Evolutionary conservation across 2,797 vertebrate genomes (phyloP).

Genomic region (Acomys russatus): DNA sequence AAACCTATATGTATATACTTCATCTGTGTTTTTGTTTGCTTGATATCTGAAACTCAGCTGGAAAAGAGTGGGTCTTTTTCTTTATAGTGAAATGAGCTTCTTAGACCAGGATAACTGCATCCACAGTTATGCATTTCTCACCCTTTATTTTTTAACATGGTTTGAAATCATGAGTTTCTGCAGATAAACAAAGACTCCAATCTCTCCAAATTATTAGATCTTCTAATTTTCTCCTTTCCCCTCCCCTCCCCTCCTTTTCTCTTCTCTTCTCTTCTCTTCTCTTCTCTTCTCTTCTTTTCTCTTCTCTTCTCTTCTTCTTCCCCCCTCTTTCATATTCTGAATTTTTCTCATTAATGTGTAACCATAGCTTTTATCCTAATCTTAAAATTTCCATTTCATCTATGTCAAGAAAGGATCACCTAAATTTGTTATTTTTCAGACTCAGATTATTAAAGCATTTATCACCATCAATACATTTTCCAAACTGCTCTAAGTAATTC

Average conservation of each 20-base stretch:
- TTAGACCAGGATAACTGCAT: not conserved
- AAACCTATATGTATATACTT: not conserved
- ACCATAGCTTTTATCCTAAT: not conserved
- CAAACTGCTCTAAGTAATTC: not conserved
- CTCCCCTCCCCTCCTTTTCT: too few relatives aligned
- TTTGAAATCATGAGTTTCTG: not conserved
- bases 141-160: not conserved
- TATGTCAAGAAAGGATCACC: constrained; percentile 24
- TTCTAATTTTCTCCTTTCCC: not conserved
- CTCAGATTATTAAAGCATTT: constrained; percentile 46
- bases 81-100: not conserved
- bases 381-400: not conserved
- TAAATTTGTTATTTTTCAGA: not conserved
- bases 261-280: not conserved
- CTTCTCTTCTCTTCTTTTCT: not conserved
- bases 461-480: not conserved
- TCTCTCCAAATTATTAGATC: not conserved
- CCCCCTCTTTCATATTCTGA: not conserved
- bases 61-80: not conserved
- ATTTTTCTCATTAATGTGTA: not conserved
- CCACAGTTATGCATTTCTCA: not conserved
- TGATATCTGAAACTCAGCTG: not conserved
- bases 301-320: not conserved
- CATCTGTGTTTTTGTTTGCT: not conserved
- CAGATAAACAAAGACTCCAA: not conserved